Base-by-base conservation (phyloP, 2,113 vertebrate species). In the Parus major region DNA sequence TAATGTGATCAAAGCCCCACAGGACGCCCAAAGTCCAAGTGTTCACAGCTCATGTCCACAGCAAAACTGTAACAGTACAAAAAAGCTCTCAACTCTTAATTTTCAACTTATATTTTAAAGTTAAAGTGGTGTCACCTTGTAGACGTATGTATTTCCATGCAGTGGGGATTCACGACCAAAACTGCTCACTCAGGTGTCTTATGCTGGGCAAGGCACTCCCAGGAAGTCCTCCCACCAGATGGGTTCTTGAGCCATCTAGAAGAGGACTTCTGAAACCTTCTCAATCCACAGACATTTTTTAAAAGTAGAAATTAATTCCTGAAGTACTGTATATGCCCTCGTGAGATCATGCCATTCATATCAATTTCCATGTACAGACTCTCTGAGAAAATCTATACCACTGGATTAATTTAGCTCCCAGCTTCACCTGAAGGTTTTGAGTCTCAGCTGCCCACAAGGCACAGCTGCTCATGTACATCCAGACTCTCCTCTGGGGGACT, bases 161-260 rank as follows among this genome's bases (percentile, higher is more conserved):
- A 77, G 23, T 0, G 2, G 21, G 39, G 28, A 75, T 81, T 50
- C 50, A 42, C 24, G 36, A 65, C 8, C n/a, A 42, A 29, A 80
- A 55, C 21, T 35, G 46, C 12, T 92, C 53, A 44, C n/a, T 64
- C 21, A 18, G 20, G 23, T 27, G 27, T 59, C 42, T 50, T 39
- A 70, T 0, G 0, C 18, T 39, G 15, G 50, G 18, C 56, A 59
- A 81, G 21, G 27, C 24, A 18, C 22, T 12, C 24, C 31, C 42
- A 73, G 17, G 64, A 46, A 64, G 12, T 61, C 18, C 11, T 65
- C 25, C 12, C 22, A 73, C 27, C 35, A 71, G 22, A 16, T 39
- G 59, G 11, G 8, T 4, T 88, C 55, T 73, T 69, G 27, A 5
- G 5, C 19, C 10, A 13, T n/a, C 47, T 55, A 44, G 47, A 81